phyloP scores from a whole-genome alignment of 2,888 invertebrate species.

The Perdita meconis region DNA sequence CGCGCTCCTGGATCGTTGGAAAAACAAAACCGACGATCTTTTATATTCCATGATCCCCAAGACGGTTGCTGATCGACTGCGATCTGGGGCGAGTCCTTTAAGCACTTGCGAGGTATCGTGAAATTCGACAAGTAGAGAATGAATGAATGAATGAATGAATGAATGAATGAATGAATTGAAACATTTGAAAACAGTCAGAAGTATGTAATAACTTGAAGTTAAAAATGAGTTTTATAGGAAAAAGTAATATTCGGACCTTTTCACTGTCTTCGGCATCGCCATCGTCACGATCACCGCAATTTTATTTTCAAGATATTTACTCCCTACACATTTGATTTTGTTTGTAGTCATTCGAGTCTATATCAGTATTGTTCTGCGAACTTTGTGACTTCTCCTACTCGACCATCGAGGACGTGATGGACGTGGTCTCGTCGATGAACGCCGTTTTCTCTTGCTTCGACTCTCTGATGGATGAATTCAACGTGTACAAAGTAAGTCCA shows the following conservation, averaged over 20 bases:
- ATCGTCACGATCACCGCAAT: too few species aligned
- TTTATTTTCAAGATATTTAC: background rate
- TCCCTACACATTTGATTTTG: constrained; percentile 10
- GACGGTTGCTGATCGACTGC: constrained; percentile 92
- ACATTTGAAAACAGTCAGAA: too few species aligned
- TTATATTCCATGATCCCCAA: constrained; percentile 97
- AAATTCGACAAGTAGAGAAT: too few species aligned
- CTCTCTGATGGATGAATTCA: constrained; percentile 91
- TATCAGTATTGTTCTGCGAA: constrained; percentile 93
- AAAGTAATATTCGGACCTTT: too few species aligned
- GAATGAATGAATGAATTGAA: too few species aligned
- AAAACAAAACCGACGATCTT: constrained; percentile 92
- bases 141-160: too few species aligned
- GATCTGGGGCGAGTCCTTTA: constrained; percentile 90
- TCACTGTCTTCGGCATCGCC: too few species aligned
- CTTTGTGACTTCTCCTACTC: constrained; percentile 87
- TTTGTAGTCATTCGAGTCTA: constrained; percentile 90
- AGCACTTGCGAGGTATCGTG: constrained; percentile 90
- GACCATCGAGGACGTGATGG: constrained; percentile 88
- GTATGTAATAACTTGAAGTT: too few species aligned
- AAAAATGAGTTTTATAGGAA: too few species aligned
- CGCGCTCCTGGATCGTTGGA: constrained; percentile 92
- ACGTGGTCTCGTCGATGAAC: constrained; percentile 93
- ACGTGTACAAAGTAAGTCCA: constrained; percentile 92
- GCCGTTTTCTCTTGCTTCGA: constrained; percentile 94